Evolutionary conservation across 1,140 invertebrate genomes (phyloP).

Genomic region (Bombus pyrosoma): DNA sequence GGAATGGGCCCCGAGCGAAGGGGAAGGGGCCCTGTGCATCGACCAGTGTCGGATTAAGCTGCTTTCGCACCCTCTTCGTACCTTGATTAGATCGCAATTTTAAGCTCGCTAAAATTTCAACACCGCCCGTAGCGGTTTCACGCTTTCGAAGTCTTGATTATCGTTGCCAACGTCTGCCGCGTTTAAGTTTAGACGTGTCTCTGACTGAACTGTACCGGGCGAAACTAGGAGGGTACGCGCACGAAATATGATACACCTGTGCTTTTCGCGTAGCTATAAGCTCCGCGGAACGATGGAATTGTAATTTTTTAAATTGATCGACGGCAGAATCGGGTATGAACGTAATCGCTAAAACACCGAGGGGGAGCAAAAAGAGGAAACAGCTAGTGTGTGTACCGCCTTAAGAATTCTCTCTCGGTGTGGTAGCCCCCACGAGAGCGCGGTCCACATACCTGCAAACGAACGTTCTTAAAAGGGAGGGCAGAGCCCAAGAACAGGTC

Average conservation of each 20-base stretch:
- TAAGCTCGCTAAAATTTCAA: slow-evolving; percentile 47
- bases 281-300: neutral
- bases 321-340: neutral
- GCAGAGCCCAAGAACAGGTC: slow-evolving; percentile 74
- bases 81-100: slow-evolving; percentile 50
- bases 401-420: slow-evolving; percentile 41
- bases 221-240: neutral
- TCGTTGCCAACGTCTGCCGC: neutral
- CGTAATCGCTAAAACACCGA: neutral
- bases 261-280: neutral
- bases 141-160: slow-evolving; percentile 1
- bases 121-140: neutral
- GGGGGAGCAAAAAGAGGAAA: neutral
- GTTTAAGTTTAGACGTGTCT: slow-evolving; percentile 8
- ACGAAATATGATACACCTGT: neutral
- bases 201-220: neutral
- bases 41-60: slow-evolving; percentile 55
- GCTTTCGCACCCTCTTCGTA: slow-evolving; percentile 50
- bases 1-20: slow-evolving; percentile 16
- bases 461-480: slow-evolving; percentile 71
- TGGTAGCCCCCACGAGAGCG: slow-evolving; percentile 48
- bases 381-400: slow-evolving; percentile 48
- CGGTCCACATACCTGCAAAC: slow-evolving; percentile 73
- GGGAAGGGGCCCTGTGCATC: slow-evolving; percentile 41
- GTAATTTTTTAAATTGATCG: neutral